Conservation (phyloP, 2,113 vertebrate species). For the Sitta europaea region DNA sequence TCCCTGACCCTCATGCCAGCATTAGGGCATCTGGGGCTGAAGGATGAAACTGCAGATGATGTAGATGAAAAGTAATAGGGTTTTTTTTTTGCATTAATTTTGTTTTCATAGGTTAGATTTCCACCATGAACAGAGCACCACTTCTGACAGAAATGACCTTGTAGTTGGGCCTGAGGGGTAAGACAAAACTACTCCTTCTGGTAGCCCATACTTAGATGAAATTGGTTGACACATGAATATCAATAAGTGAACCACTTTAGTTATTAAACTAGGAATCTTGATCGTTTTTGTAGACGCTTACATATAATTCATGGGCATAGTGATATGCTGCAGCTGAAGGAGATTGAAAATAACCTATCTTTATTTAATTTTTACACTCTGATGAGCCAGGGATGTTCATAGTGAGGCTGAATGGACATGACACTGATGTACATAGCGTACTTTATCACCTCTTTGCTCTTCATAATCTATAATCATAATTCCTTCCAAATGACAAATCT, state of each 20-base stretch:
- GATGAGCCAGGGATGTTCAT: not conserved
- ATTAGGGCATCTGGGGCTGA: not conserved
- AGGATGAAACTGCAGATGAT: not conserved
- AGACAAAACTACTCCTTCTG: not conserved
- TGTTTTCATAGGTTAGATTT: not conserved
- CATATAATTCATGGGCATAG: not conserved
- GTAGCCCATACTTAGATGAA: not conserved
- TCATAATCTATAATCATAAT: not conserved
- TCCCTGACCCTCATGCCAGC: fast-evolving
- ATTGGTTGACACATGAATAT: not conserved
- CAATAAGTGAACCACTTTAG: not conserved
- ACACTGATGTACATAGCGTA: not conserved
- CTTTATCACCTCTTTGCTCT: not conserved
- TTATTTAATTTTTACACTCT: not conserved
- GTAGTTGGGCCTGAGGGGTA: fast-evolving
- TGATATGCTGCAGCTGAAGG: not conserved
- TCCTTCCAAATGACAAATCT: not conserved
- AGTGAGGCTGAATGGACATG: not conserved
- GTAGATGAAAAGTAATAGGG: not conserved
- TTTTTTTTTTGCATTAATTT: not conserved
- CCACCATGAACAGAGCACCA: not conserved
- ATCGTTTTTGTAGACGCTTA: not conserved
- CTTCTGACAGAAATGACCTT: not conserved
- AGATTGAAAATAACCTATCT: not conserved
- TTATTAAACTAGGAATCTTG: not conserved